Conservation (phyloP, 2,113 vertebrate species). For the Ifrita kowaldi region DNA sequence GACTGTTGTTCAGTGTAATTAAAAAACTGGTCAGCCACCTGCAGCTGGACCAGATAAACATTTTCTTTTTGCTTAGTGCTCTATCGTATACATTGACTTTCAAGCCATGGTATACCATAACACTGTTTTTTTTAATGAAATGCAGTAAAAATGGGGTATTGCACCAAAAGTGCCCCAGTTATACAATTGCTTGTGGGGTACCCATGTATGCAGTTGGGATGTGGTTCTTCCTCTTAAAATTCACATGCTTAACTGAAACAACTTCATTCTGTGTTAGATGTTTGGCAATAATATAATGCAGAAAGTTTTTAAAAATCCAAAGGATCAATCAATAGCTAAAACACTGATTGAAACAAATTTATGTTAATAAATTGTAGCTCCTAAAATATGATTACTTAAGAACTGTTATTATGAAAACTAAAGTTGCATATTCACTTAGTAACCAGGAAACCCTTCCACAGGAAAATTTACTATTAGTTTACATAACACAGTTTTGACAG, state of each 20-base stretch:
- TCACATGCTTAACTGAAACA: not conserved
- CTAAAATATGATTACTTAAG: not conserved
- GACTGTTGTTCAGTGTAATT: not conserved
- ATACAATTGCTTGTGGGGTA: fast-evolving
- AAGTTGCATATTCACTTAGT: not conserved
- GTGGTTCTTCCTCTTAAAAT: not conserved
- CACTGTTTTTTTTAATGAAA: not conserved
- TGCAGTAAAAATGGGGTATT: not conserved
- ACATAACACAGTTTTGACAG: not conserved
- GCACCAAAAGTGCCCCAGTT: not conserved
- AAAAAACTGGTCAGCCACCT: not conserved
- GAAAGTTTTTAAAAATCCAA: not conserved
- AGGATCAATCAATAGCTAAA: not conserved
- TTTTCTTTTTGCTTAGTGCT: not conserved
- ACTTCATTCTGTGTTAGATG: not conserved
- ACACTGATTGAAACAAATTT: not conserved
- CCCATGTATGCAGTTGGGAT: not conserved
- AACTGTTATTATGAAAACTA: not conserved
- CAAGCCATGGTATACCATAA: not conserved
- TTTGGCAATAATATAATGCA: not conserved
- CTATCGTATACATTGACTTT: not conserved
- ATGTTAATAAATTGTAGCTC: not conserved
- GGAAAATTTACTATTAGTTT: not conserved
- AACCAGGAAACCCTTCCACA: not conserved
- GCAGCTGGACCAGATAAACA: not conserved